Conservation (phyloP, 2,113 vertebrate genomes). For the Platichthys flesus region DNA sequence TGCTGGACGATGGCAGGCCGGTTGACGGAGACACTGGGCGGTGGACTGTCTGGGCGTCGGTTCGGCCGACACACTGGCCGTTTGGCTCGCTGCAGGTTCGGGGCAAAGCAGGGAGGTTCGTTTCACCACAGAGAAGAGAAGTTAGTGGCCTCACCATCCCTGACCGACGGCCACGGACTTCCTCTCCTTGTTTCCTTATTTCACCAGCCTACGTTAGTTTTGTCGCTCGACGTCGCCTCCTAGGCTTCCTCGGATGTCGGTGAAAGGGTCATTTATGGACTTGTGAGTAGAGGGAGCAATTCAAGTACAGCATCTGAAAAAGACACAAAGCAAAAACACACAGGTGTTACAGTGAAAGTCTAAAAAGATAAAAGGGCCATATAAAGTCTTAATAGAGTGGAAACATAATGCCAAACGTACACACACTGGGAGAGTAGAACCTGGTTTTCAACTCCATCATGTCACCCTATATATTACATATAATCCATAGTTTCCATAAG, state of each 20-base stretch:
- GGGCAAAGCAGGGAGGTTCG: slow-evolving; percentile 43
- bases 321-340: slow-evolving; percentile 19
- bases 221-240: slow-evolving; percentile 34
- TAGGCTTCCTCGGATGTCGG: slow-evolving; percentile 59
- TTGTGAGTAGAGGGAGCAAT: slow-evolving; percentile 44
- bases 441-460: no score
- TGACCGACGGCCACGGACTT: slow-evolving; percentile 60
- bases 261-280: slow-evolving; percentile 67
- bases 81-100: slow-evolving; percentile 36
- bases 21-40: slow-evolving; percentile 43
- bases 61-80: slow-evolving; percentile 29
- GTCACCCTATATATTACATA: no score
- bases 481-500: no score
- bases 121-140: slow-evolving; percentile 60
- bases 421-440: no score
- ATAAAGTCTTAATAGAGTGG: not conserved
- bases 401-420: not conserved
- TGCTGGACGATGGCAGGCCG: slow-evolving; percentile 67
- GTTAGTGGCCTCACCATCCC: slow-evolving; percentile 81
- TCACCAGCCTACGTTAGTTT: slow-evolving; percentile 19
- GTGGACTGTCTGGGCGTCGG: slow-evolving; percentile 46
- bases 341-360: slow-evolving; percentile 8
- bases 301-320: slow-evolving; percentile 78
- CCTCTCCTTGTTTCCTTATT: slow-evolving; percentile 37
- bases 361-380: no score